Conservation (phyloP, 2,113 vertebrate species). For the Gopherus flavomarginatus region DNA sequence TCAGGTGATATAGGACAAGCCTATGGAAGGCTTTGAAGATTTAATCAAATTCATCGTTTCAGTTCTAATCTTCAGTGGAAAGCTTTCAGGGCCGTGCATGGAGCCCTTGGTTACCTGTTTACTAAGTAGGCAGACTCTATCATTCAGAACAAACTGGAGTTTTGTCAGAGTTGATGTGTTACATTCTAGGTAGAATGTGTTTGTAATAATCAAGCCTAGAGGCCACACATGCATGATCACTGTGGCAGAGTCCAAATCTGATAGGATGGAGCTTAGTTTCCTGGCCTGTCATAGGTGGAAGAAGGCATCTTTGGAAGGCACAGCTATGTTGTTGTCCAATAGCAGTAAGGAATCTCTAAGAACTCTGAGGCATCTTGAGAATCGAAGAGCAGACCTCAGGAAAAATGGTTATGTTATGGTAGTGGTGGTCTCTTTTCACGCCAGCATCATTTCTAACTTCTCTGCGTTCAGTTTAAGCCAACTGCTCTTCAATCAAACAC, state of each 20-base stretch:
- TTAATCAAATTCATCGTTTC: neutral
- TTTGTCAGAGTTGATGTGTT: neutral
- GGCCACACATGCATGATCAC: neutral
- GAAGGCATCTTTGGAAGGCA: neutral
- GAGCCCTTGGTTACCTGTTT: fast-evolving
- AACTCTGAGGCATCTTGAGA: neutral
- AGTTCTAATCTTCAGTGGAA: neutral
- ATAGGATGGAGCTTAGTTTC: neutral
- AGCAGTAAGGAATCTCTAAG: neutral
- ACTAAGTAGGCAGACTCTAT: neutral
- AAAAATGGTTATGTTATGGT: neutral
- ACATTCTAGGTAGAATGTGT: neutral
- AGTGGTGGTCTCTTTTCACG: neutral
- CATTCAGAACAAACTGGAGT: neutral
- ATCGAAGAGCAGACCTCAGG: neutral
- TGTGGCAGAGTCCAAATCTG: neutral
- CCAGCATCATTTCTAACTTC: neutral
- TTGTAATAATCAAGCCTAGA: neutral
- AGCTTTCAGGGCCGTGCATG: neutral
- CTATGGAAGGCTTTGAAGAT: neutral
- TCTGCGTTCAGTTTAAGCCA: neutral
- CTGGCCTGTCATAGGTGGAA: neutral
- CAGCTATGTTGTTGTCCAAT: neutral
- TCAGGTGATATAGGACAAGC: neutral
- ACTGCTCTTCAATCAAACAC: neutral